phyloP scores from a whole-genome alignment of 2,888 invertebrate genomes.

The Drosophila kanekoi region DNA sequence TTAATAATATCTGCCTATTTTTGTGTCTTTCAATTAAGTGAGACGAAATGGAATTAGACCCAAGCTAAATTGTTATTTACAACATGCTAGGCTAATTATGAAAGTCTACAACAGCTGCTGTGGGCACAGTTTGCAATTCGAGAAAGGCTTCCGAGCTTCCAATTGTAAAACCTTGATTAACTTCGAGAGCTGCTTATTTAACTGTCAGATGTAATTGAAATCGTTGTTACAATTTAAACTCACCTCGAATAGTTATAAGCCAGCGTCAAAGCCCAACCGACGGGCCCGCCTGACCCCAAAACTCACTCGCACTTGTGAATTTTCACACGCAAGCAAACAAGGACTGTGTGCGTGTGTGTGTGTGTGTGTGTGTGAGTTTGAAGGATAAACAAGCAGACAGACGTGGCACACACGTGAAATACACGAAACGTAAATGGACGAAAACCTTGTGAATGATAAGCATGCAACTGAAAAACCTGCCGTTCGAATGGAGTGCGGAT shows the following conservation, averaged over 20 bases:
- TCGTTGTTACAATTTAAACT: constrained; percentile 19
- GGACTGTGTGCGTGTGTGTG: not conserved
- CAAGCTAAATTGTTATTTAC: no score
- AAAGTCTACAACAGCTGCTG: not conserved
- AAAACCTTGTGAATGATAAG: constrained; percentile 61
- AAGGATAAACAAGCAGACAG: constrained; percentile 46
- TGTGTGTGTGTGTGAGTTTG: constrained; percentile 24
- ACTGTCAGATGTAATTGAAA: constrained; percentile 48
- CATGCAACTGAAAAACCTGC: constrained; percentile 52
- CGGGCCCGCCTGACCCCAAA: constrained; percentile 23
- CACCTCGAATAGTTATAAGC: constrained; percentile 26
- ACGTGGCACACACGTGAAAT: constrained; percentile 45
- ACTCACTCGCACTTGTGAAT: constrained; percentile 61
- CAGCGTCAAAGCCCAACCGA: not conserved
- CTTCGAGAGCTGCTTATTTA: constrained; percentile 43
- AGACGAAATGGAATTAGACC: not conserved
- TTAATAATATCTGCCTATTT: no score
- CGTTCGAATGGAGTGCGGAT: constrained; percentile 1
- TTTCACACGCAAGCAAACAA: constrained; percentile 59
- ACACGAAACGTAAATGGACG: constrained; percentile 39
- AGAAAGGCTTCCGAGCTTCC: not conserved
- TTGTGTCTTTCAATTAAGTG: not conserved
- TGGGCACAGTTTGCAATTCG: not conserved
- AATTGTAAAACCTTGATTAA: constrained; percentile 27
- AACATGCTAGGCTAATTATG: not conserved